Percentiles rank a stretch among this genome's conserved stretches.
These are phyloP conservation scores for Anguilla marmorata DNA, from an alignment of 2,797 vertebrate genomes.

Conservation along the genomic window DNA sequence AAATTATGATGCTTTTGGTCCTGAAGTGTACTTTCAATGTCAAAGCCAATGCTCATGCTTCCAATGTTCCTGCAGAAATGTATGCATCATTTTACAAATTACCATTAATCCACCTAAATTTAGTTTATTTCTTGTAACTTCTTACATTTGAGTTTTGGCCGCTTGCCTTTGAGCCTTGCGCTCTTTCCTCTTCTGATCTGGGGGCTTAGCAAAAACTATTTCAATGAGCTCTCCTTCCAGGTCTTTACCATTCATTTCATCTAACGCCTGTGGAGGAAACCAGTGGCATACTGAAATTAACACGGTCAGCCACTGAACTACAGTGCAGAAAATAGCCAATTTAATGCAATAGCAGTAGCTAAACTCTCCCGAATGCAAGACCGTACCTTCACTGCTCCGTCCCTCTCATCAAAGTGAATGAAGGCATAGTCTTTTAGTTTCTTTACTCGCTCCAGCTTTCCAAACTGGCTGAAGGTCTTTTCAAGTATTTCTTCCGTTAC, in stretches of 20 bases:
- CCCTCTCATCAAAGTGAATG: slow-evolving; percentile 97
- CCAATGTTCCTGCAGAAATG: not conserved
- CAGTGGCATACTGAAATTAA: not conserved
- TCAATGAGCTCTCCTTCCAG: slow-evolving; percentile 97
- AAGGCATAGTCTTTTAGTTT: slow-evolving; percentile 99
- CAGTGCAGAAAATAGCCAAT: not conserved
- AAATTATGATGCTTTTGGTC: not conserved
- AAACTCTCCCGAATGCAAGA: not conserved
- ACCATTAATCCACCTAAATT: not conserved
- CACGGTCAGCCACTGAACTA: not conserved
- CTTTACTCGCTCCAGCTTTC: slow-evolving; percentile 94
- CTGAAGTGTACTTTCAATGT: not conserved
- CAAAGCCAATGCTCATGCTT: not conserved
- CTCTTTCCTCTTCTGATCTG: slow-evolving; percentile 99
- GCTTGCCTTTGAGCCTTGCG: slow-evolving; percentile 98
- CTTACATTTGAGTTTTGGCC: slow-evolving; percentile 97
- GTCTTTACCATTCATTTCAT: slow-evolving; percentile 97
- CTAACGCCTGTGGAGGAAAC: slow-evolving; percentile 83
- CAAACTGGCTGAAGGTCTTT: slow-evolving; percentile 88
- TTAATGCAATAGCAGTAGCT: not conserved
- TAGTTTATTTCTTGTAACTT: not conserved
- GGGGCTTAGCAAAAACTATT: slow-evolving; percentile 99
- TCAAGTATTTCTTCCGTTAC: slow-evolving; percentile 95
- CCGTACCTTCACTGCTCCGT: slow-evolving; percentile 94
- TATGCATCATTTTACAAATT: not conserved